Base-by-base conservation (phyloP, 2,113 vertebrate species). In the Lutjanus erythropterus region DNA sequence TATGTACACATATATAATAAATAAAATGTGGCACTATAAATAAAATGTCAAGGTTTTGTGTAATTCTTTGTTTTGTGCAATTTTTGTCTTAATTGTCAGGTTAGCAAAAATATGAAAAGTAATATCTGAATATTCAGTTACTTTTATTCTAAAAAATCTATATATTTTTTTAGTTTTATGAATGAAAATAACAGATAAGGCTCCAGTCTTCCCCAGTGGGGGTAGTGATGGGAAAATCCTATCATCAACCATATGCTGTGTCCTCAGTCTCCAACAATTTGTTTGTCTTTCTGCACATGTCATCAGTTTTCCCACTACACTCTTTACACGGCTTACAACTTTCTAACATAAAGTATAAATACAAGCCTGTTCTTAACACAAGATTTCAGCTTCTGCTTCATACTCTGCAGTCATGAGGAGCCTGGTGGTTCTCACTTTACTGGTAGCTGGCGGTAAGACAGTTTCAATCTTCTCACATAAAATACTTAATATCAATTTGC, bases 391-490 rank as follows among this genome's bases (percentile, higher is more conserved):
- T 50, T 27, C 42, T 49, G 41, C 56, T 9, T n/a, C 27, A 53
- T 9, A 42, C 11, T 53, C 67, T 27, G 64, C 66, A 85, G 74
- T 15, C 86, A 95, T 91, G 89, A 92, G 89, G 86, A 92, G 77
- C 53, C 79, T 94, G 78, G 44, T 94, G 77, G 49, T 94, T 76
- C 85, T 94, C 0, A 70, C 83, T 62, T 44, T 94, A 27, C 46
- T 94, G 25, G 65, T 91, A 64, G 89, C 82, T 66, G 84, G 84
- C 52, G 87, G 94, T 94, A 89, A 90, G 37, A 75, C 7, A 49
- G 9, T 46, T 83, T 62, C 3, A 49, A 64, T 59, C 7, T 39
- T 66, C 21, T 61, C 23, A 39, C 14, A 49, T 16, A 7, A 21
- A 0, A 71, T 29, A 9, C 16, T 46, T 56, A 18, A 58, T 50